A percentile compares a stretch with the other conserved stretches of the same genome.
phyloP scores from a whole-genome alignment of 2,113 vertebrate species.

The Nestor notabilis region DNA sequence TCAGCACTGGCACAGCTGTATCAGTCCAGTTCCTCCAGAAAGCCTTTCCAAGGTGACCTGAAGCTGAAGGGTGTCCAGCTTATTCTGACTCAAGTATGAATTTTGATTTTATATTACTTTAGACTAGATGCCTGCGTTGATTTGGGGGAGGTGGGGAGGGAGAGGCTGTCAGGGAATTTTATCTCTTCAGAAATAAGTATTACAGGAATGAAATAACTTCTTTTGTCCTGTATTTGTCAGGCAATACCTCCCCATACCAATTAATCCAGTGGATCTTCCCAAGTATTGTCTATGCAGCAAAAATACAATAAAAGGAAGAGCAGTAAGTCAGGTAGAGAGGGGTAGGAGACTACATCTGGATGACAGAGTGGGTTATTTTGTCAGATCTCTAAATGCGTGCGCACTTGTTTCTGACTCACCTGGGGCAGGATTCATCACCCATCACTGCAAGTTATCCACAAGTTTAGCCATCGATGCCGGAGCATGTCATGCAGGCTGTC shows the following conservation, averaged over 20 bases:
- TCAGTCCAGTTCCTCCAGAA: not conserved
- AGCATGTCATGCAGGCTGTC: not conserved
- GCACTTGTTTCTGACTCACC: not conserved
- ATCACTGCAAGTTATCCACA: not conserved
- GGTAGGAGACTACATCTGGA: not conserved
- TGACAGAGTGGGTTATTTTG: not conserved
- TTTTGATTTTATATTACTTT: not conserved
- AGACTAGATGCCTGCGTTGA: not conserved
- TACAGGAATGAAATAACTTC: not conserved
- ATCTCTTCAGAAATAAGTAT: not conserved
- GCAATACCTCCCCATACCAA: not conserved
- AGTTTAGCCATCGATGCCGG: accelerated
- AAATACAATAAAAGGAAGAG: not conserved
- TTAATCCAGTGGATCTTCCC: not conserved
- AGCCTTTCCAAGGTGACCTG: not conserved
- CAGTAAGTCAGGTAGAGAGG: not conserved
- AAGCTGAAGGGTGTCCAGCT: not conserved
- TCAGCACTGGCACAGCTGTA: not conserved
- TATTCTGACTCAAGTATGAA: not conserved
- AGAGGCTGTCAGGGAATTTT: not conserved
- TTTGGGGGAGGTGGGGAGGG: not conserved
- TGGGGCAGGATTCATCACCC: not conserved
- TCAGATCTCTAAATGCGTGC: not conserved
- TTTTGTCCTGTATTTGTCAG: not conserved
- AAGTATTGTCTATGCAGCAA: not conserved